phyloP scores from a whole-genome alignment of 1,140 invertebrate genomes.

The Drosophila auraria region DNA sequence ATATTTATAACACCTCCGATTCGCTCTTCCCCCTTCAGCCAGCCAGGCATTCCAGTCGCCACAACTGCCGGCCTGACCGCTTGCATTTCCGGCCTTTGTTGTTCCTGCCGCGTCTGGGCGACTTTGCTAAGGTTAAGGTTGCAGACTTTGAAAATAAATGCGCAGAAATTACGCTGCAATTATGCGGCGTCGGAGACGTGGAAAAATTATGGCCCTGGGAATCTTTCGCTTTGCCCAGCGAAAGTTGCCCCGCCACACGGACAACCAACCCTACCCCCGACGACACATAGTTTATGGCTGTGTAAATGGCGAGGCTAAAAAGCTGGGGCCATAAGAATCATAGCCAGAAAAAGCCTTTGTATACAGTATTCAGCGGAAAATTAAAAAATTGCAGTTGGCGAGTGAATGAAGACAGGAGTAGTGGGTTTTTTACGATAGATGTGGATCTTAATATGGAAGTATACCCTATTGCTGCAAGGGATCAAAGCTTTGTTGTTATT shows the following conservation, averaged over 20 bases:
- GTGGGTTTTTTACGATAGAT: neutral
- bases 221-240: slow-evolving; percentile 53
- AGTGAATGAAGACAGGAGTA: neutral
- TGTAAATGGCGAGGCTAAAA: slow-evolving; percentile 60
- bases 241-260: slow-evolving; percentile 48
- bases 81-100: slow-evolving; percentile 28
- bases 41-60: neutral
- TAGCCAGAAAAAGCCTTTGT: slow-evolving; percentile 6
- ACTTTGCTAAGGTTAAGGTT: slow-evolving; percentile 67
- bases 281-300: slow-evolving; percentile 64
- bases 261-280: slow-evolving; percentile 5
- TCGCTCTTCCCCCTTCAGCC: neutral
- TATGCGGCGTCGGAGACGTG: slow-evolving; percentile 75
- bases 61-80: slow-evolving; percentile 8
- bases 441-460: no score
- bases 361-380: slow-evolving; percentile 17
- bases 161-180: slow-evolving; percentile 77
- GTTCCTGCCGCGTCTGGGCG: slow-evolving; percentile 15
- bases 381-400: slow-evolving; percentile 17
- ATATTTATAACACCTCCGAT: slow-evolving; percentile 31
- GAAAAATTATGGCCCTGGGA: slow-evolving; percentile 76
- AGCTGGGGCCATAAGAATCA: slow-evolving; percentile 21
- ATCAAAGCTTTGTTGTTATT: no score
- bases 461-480: no score
- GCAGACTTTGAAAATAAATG: slow-evolving; percentile 74